A percentile compares a stretch with the other conserved stretches of the same genome.
phyloP scores from a whole-genome alignment of 2,888 invertebrate genomes.

The Anthophora plumipes region DNA sequence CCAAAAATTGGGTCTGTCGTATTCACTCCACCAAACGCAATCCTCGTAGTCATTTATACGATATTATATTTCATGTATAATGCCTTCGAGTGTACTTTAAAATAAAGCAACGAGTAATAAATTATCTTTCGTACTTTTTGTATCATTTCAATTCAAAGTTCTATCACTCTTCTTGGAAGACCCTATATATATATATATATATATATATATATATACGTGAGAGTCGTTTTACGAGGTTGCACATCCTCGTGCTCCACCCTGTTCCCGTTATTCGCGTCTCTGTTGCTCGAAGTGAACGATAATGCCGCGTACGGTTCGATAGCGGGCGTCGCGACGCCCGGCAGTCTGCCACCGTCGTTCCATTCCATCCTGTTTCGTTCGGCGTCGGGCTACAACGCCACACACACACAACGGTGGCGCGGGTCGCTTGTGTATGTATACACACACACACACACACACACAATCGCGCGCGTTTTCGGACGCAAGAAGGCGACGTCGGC shows the following conservation, averaged over 20 bases:
- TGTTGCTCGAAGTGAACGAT: conserved; percentile 65
- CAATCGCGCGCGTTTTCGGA: conserved; percentile 52
- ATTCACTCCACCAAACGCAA: too few species aligned
- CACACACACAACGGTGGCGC: not conserved
- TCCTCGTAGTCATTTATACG: too few species aligned
- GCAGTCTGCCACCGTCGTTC: conserved; percentile 81
- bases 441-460: conserved; percentile 42
- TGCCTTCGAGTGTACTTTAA: too few species aligned
- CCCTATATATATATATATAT: too few species aligned
- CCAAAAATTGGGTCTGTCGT: too few species aligned
- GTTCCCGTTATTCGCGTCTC: not conserved
- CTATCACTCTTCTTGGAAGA: too few species aligned
- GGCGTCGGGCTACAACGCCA: conserved; percentile 36
- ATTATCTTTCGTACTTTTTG: too few species aligned
- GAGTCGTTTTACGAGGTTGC: conserved; percentile 23
- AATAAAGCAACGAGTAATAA: too few species aligned
- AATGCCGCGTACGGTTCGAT: conserved; percentile 78
- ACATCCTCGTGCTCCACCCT: conserved; percentile 41
- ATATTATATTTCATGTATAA: too few species aligned
- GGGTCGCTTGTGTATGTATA: not conserved
- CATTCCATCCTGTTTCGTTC: conserved; percentile 69
- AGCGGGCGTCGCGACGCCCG: conserved; percentile 82
- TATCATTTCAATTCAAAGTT: too few species aligned
- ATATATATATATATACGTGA: not conserved
- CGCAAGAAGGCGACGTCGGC: conserved; percentile 35